A percentile compares a stretch with the other conserved stretches of the same genome.
These are phyloP conservation scores for Drosophila kepulauana DNA, from an alignment of 1,140 invertebrate genomes.

Conservation along the genomic window DNA sequence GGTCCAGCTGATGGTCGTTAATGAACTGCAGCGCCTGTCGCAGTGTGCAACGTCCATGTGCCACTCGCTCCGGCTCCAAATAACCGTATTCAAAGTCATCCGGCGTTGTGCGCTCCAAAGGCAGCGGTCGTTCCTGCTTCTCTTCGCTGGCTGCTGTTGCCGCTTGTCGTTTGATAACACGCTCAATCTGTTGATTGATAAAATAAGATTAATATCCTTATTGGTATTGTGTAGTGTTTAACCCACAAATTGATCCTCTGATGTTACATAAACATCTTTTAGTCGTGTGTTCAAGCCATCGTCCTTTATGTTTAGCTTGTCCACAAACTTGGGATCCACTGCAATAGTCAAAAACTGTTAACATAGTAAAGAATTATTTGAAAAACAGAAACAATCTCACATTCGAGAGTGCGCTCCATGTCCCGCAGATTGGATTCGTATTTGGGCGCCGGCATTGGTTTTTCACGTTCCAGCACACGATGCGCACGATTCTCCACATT, in stretches of 20 bases:
- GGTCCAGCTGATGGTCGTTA: constrained; percentile 87
- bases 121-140: constrained; percentile 53
- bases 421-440: constrained; percentile 87
- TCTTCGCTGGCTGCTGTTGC: constrained; percentile 26
- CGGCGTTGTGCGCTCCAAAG: constrained; percentile 72
- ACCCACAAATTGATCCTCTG: constrained; percentile 85
- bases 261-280: constrained; percentile 90
- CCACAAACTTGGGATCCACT: constrained; percentile 88
- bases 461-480: constrained; percentile 88
- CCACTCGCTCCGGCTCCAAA: constrained; percentile 86
- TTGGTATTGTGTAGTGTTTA: background rate
- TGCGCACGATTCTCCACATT: constrained; percentile 91
- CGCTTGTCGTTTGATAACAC: constrained; percentile 62
- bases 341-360: constrained; percentile 36
- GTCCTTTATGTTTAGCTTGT: constrained; percentile 87
- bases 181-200: constrained; percentile 46
- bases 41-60: constrained; percentile 86
- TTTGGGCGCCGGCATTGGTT: constrained; percentile 88
- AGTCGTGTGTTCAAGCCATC: constrained; percentile 86
- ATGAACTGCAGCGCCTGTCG: constrained; percentile 87
- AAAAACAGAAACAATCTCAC: constrained; percentile 73
- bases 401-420: constrained; percentile 87
- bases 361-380: background rate
- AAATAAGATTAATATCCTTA: background rate
- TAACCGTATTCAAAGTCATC: constrained; percentile 86